These are phyloP conservation scores for Prochilodus magdalenae DNA, from an alignment of 2,113 vertebrate genomes.

Conservation along the genomic window DNA sequence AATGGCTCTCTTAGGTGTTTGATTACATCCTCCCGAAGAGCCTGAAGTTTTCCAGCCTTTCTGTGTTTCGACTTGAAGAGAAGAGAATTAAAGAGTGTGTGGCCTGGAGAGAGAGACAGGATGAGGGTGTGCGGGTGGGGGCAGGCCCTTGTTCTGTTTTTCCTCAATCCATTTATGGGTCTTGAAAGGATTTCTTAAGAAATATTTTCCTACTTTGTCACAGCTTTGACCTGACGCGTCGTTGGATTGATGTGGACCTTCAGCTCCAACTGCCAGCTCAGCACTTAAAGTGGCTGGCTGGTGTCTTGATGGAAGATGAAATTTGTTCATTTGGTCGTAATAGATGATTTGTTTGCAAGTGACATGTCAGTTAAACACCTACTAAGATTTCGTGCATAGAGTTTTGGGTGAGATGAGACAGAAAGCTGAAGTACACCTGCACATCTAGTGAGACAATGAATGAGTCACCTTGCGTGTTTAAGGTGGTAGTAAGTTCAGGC, in stretches of 20 bases:
- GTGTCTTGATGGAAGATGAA: background rate
- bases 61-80: conserved; percentile 25
- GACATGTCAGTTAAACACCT: background rate
- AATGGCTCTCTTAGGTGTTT: conserved; percentile 71
- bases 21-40: conserved; percentile 68
- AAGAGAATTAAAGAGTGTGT: conserved; percentile 13
- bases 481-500: too few relatives aligned
- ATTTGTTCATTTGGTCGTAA: conserved; percentile 1
- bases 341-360: conserved; percentile 1
- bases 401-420: background rate
- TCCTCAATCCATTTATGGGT: conserved; percentile 8
- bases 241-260: conserved; percentile 7
- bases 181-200: conserved; percentile 5
- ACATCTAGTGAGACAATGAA: too few relatives aligned
- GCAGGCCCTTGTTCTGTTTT: conserved; percentile 10
- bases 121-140: background rate
- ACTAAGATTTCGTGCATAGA: background rate
- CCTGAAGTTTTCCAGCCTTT: conserved; percentile 42
- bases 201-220: conserved; percentile 4
- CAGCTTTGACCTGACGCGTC: conserved; percentile 3
- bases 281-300: conserved; percentile 13
- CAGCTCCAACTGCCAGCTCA: background rate
- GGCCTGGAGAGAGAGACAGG: background rate
- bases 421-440: too few relatives aligned
- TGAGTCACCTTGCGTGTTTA: too few relatives aligned